Base-by-base conservation (phyloP, 2,888 invertebrate genomes). In the Hydraecia micacea region DNA sequence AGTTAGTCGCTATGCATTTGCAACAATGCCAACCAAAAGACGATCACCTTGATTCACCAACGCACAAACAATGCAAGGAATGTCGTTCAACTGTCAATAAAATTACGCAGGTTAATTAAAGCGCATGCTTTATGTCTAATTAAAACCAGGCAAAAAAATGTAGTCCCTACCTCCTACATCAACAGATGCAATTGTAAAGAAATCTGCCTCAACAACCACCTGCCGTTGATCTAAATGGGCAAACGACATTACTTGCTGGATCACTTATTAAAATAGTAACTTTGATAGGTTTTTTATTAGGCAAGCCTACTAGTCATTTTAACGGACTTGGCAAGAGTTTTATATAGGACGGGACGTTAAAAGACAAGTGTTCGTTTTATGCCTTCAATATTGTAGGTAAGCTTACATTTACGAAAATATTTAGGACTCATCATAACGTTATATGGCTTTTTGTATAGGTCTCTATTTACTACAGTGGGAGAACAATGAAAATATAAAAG, bases 201-300 rank as follows among this genome's bases (percentile, higher is more conserved):
- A 92, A 92, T 93, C 91, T 89, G 89, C 88, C 79, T 73, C 25
- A 70, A 75, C 85, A 78, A 83, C 80, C 93, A 93, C 90, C 94
- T 93, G 93, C 86, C 80, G 77, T 77, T 79, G 87, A 89, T 90
- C 80, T 86, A 88, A 89, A 92, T 88, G 90, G 88, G 65, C 83
- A 89, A 84, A 87, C 90, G 63, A 88, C 92, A 91, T 92, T 86
- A 88, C 88, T 92, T 86, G 87, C 88, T 76, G 78, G 79, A 88
- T 89, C 87, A 87, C 82, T 84, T 88, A 92, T 92, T 91, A 90
- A 90, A 90, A 87, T 83, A 86, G 83, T 87, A 80, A 84, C 89
- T 86, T 85, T 73, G 63, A 82, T 77, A 86, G 58, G 4, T 90
- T 90, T 90, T 91, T 87, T 86, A 73, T 66, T 80, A 73, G 21